Percentiles rank a stretch among this genome's conserved stretches.
phyloP scores from a whole-genome alignment of 1,140 invertebrate species.

The Nebria ingens region DNA sequence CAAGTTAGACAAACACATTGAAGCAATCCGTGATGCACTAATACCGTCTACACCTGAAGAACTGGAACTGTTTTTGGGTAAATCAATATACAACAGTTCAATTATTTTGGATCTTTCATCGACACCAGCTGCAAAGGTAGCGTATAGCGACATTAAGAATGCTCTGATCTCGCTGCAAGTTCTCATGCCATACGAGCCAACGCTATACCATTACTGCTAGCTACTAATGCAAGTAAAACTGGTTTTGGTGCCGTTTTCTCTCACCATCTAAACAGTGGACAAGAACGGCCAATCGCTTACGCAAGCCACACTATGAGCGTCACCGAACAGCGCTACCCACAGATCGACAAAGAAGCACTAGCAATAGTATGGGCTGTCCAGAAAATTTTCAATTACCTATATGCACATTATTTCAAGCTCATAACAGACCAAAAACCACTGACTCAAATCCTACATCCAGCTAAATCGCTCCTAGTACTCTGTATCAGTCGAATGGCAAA shows the following conservation, averaged over 20 bases:
- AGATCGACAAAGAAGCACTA: conserved; percentile 40
- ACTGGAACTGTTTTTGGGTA: conserved; percentile 16
- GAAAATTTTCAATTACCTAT: conserved; percentile 35
- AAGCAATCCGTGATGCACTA: conserved; percentile 21
- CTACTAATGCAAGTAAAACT: conserved; percentile 19
- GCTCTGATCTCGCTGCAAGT: conserved; percentile 19
- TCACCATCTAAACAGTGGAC: conserved; percentile 27
- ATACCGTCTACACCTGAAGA: conserved; percentile 14
- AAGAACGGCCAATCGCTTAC: conserved; percentile 24
- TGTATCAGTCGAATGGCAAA: conserved; percentile 24
- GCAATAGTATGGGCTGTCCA: conserved; percentile 35
- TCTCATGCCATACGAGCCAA: conserved; percentile 31
- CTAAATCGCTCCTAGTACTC: conserved; percentile 17
- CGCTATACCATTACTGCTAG: conserved; percentile 29
- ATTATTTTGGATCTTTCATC: conserved; percentile 13
- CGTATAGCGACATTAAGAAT: conserved; percentile 14
- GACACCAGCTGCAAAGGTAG: conserved; percentile 13
- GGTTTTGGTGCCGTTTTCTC: conserved; percentile 19
- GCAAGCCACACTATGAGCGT: conserved; percentile 29
- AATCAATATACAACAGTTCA: conserved; percentile 6
- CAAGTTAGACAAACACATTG: conserved; percentile 27
- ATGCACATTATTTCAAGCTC: conserved; percentile 34
- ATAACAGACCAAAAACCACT: conserved; percentile 38
- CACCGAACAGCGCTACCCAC: conserved; percentile 34
- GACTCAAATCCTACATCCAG: conserved; percentile 22